phyloP scores from a whole-genome alignment of 2,113 vertebrate genomes.

The Gyps fulvus region DNA sequence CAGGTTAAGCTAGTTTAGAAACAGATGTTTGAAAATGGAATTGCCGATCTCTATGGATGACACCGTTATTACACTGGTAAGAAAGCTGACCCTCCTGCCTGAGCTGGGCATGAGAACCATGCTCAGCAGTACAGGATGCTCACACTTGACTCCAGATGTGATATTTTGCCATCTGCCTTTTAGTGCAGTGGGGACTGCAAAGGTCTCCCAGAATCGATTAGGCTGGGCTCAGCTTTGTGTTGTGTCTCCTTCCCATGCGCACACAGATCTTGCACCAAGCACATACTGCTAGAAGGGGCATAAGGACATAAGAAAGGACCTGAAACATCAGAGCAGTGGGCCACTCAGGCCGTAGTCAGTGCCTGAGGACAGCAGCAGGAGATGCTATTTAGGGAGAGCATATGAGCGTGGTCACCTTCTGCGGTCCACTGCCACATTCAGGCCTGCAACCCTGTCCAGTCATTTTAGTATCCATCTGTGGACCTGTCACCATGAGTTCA shows the following conservation, averaged over 20 bases:
- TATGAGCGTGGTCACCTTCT: not conserved
- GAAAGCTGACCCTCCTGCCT: not conserved
- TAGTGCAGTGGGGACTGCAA: not conserved
- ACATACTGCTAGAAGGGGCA: not conserved
- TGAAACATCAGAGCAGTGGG: not conserved
- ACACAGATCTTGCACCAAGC: not conserved
- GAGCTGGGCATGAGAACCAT: not conserved
- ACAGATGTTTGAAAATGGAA: not conserved
- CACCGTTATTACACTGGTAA: not conserved
- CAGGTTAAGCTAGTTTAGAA: not conserved
- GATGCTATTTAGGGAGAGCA: not conserved
- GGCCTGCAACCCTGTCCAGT: not conserved
- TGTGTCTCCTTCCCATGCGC: not conserved
- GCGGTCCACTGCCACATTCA: not conserved
- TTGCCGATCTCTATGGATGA: not conserved
- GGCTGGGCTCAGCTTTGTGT: not conserved
- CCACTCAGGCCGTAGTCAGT: not conserved
- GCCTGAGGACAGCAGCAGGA: not conserved
- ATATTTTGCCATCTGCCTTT: not conserved
- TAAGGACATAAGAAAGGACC: not conserved
- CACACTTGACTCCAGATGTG: not conserved
- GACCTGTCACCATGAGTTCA: not conserved
- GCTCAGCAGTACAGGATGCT: not conserved
- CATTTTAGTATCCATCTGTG: not conserved
- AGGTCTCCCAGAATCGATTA: not conserved